Percentiles rank a stretch among this genome's conserved stretches.
phyloP scores from a whole-genome alignment of 2,113 vertebrate genomes.

The Paralichthys olivaceus region DNA sequence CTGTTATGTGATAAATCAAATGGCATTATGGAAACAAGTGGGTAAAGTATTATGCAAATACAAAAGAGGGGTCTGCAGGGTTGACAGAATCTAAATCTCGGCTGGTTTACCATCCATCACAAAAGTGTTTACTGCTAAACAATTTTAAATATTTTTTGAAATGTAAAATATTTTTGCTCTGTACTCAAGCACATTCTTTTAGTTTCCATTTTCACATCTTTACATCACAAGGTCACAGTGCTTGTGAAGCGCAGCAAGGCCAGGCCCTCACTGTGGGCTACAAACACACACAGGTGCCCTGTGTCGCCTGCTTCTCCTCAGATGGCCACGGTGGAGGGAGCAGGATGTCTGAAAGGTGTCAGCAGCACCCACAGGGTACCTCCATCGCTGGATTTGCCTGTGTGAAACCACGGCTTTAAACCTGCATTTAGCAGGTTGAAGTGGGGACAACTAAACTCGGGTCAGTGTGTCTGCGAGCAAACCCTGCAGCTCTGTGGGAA shows the following conservation, averaged over 20 bases:
- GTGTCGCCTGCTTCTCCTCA: conserved; percentile 36
- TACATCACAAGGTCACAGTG: conserved; percentile 60
- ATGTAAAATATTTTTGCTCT: conserved; percentile 4
- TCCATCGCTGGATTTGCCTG: background rate
- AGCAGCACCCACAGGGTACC: conserved; percentile 25
- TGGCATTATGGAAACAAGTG: no score
- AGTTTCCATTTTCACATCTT: conserved; percentile 27
- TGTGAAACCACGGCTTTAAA: conserved; percentile 48
- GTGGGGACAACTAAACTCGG: conserved; percentile 35
- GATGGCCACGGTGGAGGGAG: conserved; percentile 14
- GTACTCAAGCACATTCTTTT: conserved; percentile 47
- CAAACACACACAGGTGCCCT: conserved; percentile 69
- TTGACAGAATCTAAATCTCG: background rate
- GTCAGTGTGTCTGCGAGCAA: conserved; percentile 16
- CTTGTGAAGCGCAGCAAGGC: conserved; percentile 58
- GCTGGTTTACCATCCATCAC: conserved; percentile 1
- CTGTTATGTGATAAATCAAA: no score
- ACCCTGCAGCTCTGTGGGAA: conserved; percentile 2
- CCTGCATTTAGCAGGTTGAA: conserved; percentile 43
- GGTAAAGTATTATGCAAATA: background rate
- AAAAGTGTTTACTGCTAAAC: conserved; percentile 9
- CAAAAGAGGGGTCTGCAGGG: background rate
- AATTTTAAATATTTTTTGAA: background rate
- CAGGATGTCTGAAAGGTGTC: conserved; percentile 42
- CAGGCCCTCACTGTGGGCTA: conserved; percentile 54